A percentile compares a stretch with the other conserved stretches of the same genome.
phyloP scores from a whole-genome alignment of 2,888 invertebrate species.

The Caenorhabditis panamensis region DNA sequence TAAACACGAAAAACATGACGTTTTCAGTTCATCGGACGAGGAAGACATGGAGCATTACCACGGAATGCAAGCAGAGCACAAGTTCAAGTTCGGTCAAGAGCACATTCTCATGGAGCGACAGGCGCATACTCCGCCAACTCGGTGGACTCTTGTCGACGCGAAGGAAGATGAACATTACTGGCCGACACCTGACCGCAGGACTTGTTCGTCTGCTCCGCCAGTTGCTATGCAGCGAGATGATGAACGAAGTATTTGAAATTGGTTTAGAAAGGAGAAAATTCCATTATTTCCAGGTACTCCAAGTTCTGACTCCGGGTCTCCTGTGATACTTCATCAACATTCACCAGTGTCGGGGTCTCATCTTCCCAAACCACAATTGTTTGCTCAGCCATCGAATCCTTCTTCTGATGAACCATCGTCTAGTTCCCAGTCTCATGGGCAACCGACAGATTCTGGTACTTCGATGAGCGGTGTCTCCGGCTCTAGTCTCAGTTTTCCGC shows the following conservation, averaged over 20 bases:
- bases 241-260: slow-evolving; percentile 40
- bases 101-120: slow-evolving; percentile 77
- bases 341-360: background rate
- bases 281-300: background rate
- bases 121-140: slow-evolving; percentile 79
- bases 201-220: slow-evolving; percentile 67
- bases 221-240: slow-evolving; percentile 44
- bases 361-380: background rate
- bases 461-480: background rate
- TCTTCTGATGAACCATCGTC: slow-evolving; percentile 3
- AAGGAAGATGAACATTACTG: slow-evolving; percentile 60
- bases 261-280: background rate
- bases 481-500: slow-evolving; percentile 11
- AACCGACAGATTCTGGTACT: background rate
- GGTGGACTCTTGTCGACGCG: slow-evolving; percentile 72
- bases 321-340: background rate
- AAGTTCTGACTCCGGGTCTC: slow-evolving; percentile 3
- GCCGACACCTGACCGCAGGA: slow-evolving; percentile 56
- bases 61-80: slow-evolving; percentile 55
- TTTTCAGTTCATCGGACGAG: slow-evolving; percentile 63
- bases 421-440: slow-evolving; percentile 3
- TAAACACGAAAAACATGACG: background rate
- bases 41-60: slow-evolving; percentile 67
- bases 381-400: background rate
- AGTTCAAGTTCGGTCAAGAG: slow-evolving; percentile 77